These are phyloP conservation scores for Patella pellucida DNA, from an alignment of 2,888 invertebrate genomes.

Conservation along the genomic window DNA sequence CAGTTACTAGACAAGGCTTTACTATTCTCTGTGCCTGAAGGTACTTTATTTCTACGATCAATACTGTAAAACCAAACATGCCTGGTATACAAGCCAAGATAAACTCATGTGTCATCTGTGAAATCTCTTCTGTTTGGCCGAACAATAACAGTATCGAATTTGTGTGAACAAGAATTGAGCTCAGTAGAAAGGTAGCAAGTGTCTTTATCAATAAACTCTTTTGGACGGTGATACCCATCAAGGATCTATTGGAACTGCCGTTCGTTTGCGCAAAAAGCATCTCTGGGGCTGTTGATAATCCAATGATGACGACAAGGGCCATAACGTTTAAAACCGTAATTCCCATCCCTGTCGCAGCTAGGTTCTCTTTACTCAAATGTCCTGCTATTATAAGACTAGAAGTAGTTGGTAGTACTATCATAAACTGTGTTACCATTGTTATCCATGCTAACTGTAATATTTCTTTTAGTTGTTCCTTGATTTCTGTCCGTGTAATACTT, in stretches of 20 bases:
- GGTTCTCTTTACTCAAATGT: neutral
- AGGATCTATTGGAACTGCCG: neutral
- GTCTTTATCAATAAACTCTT: neutral
- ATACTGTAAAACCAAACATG: neutral
- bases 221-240: neutral
- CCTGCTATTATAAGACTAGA: neutral
- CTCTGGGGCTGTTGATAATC: neutral
- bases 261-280: neutral
- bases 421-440: neutral
- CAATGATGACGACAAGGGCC: neutral
- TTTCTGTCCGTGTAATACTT: no score
- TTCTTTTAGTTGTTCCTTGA: neutral
- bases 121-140: neutral
- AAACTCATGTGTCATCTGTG: neutral
- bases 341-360: neutral
- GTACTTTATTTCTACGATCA: neutral
- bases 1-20: neutral
- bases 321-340: neutral
- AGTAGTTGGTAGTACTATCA: neutral
- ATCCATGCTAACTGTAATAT: neutral
- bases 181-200: neutral
- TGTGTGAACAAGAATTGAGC: neutral
- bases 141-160: neutral
- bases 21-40: neutral
- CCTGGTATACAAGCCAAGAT: neutral